Evolutionary conservation across 2,797 vertebrate species (phyloP), one percentile per base, ranked within the genome.

Genomic region (Eutrigla gurnardus): DNA sequence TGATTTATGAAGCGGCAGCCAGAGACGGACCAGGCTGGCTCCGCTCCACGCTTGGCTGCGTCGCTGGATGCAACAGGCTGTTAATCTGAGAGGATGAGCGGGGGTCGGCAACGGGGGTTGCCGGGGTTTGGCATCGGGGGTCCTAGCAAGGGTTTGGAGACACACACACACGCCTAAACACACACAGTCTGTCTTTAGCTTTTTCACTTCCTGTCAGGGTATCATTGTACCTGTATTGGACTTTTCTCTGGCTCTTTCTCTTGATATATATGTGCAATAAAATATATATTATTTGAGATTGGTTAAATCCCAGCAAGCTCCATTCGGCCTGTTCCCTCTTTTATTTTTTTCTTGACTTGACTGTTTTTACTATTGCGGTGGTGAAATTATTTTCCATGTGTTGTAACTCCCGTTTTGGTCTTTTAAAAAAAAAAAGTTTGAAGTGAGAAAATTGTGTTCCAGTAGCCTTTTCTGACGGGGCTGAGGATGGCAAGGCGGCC

Each of bases 81-180:
- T 84, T 88, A 75, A 83, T 92, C 80, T 85, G 83, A 9, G 52
- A 83, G 82, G 83, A 87, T 80, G 86, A 86, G 87, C 7, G 7
- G 25, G 61, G 47, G 73, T 75, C 70, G 3, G 65, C 2, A 6
- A 39, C n/a, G 43, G 46, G 36, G 45, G 4, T n/a, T 32, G 54
- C 25, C 4, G 10, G 42, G 55, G 18, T 52, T 70, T 58, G 47
- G 55, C 33, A 45, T 47, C 10, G 37, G 7, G 33, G 43, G 55
- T 60, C 47, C 61, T 17, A 64, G 53, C 57, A 25, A 25, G 2
- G 7, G 53, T 80, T 58, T 65, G 25, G 25, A 25, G n/a, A 63
- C 58, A 33, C 70, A 7, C 49, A 46, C 40, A 40, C 53, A 57
- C 65, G 36, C 55, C 36, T 32, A 32, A 35, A 71, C 49, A 57